phyloP scores from a whole-genome alignment of 2,888 invertebrate species.

The Mythimna ferrago region DNA sequence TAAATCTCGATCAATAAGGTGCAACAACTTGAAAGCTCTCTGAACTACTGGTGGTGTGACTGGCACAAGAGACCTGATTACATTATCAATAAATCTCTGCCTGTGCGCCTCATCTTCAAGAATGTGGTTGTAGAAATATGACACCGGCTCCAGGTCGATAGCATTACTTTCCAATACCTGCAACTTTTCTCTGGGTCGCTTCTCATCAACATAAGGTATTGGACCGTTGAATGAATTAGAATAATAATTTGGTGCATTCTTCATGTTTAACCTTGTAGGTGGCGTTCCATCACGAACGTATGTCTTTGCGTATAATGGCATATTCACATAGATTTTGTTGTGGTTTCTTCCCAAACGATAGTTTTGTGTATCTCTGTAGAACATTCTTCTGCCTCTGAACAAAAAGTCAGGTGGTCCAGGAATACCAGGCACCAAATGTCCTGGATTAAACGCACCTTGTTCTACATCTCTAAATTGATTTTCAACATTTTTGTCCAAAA shows the following conservation, averaged over 20 bases:
- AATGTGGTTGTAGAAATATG: slow-evolving; percentile 92
- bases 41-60: slow-evolving; percentile 81
- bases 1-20: slow-evolving; percentile 93
- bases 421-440: slow-evolving; percentile 81
- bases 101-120: slow-evolving; percentile 89
- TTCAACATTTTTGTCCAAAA: slow-evolving; percentile 85
- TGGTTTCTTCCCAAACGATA: slow-evolving; percentile 71
- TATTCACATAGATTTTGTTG: slow-evolving; percentile 69
- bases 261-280: slow-evolving; percentile 66
- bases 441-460: slow-evolving; percentile 86
- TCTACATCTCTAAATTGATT: slow-evolving; percentile 89
- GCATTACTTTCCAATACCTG: slow-evolving; percentile 62
- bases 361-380: slow-evolving; percentile 90
- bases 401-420: slow-evolving; percentile 88
- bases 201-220: slow-evolving; percentile 68
- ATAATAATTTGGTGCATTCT: slow-evolving; percentile 70
- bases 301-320: slow-evolving; percentile 64
- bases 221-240: slow-evolving; percentile 73
- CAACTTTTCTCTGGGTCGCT: slow-evolving; percentile 57
- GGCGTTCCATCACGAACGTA: slow-evolving; percentile 69
- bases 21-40: slow-evolving; percentile 94
- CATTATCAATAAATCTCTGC: slow-evolving; percentile 51
- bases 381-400: slow-evolving; percentile 85
- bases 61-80: slow-evolving; percentile 17
- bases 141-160: slow-evolving; percentile 89